Conservation (phyloP, 1,140 invertebrate species). For the Papilio polytes region DNA sequence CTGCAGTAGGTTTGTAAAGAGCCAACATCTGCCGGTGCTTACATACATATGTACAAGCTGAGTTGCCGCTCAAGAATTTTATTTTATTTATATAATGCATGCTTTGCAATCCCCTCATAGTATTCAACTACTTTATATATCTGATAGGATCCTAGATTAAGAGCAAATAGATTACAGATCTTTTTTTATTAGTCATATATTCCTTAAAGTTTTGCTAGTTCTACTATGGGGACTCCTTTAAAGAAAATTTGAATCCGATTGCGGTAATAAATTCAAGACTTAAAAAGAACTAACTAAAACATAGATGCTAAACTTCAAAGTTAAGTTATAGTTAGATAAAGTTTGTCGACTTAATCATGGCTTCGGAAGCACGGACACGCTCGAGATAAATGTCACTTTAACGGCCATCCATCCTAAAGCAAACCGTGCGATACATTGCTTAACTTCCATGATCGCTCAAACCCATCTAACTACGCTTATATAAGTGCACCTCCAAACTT, state of each 20-base stretch:
- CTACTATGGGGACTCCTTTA: too few relatives aligned
- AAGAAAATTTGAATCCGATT: too few relatives aligned
- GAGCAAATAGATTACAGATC: not conserved
- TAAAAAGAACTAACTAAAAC: not conserved
- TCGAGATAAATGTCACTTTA: conserved; percentile 38
- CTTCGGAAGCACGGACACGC: conserved; percentile 40
- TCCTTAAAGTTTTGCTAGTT: too few relatives aligned
- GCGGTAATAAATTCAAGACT: not conserved
- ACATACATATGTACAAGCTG: not conserved
- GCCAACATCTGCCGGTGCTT: conserved; percentile 28
- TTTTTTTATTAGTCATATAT: too few relatives aligned
- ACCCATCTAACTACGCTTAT: conserved; percentile 10
- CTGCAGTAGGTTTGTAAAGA: conserved; percentile 37
- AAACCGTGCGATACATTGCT: conserved; percentile 39
- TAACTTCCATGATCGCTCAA: conserved; percentile 37
- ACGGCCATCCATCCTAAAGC: conserved; percentile 37
- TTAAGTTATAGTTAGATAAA: conserved; percentile 31
- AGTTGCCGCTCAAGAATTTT: not conserved
- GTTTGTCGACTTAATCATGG: conserved; percentile 36
- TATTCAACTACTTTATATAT: not conserved
- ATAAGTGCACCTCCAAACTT: conserved; percentile 25
- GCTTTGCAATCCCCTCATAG: not conserved
- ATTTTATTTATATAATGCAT: conserved; percentile 36
- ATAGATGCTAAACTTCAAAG: not conserved
- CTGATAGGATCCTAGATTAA: not conserved